Evolutionary conservation across 2,797 vertebrate species (phyloP), one percentile per base, ranked within the genome.

Genomic region (Clamator glandarius): DNA sequence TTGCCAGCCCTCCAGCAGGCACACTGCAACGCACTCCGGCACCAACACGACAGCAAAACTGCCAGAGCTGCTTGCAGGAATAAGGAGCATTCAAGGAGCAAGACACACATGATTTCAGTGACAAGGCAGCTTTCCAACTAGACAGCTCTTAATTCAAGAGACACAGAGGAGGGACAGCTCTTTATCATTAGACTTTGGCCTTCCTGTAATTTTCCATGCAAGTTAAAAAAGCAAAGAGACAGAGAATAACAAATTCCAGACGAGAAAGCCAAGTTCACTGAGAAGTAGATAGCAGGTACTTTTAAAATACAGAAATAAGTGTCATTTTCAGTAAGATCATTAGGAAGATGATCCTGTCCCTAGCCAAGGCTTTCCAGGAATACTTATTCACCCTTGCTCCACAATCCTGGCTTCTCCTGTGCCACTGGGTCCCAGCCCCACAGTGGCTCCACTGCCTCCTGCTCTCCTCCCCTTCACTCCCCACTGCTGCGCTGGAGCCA

Each of bases 401-500:
- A 68, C 31, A 82, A 7, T 9, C 21, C 7, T 52, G 11, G 26
- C 33, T 63, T 31, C 42, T 29, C 54, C 28, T 39, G 41, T 44
- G 39, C 46, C 35, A 48, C 19, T 19, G 58, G 21, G 51, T 42
- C 48, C 33, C 31, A 19, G 11, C 18, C 0, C 23, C 20, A 17
- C 0, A 0, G n/a, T 11, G 19, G 12, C 14, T 41, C 11, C 14
- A 28, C 18, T 2, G 4, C 15, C 16, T 36, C 33, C 35, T 5
- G 18, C 6, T 19, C 13, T 66, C 36, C 63, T 70, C 12, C 36
- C 17, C 36, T 44, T 25, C 42, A 8, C n/a, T 42, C 39, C 20
- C 9, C 31, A 11, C 4, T 0, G 0, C 29, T 39, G 57, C 3
- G 1, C 35, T 24, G 29, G 21, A 50, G 55, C 62, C 41, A 12